phyloP scores from a whole-genome alignment of 2,888 invertebrate genomes.

The Ochropacha duplaris region DNA sequence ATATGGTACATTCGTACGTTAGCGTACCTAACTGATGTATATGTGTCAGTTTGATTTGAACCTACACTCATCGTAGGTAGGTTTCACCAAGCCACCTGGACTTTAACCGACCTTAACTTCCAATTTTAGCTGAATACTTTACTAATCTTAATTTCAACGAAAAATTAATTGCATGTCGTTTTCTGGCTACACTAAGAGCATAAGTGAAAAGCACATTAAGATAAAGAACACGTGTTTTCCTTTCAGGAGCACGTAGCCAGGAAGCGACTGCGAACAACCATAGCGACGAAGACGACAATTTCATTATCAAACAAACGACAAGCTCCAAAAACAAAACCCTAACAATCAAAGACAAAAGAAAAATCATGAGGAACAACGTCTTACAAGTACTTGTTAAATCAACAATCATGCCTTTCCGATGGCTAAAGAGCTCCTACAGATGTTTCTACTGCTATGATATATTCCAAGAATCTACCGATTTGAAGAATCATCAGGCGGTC shows the following conservation, averaged over 20 bases:
- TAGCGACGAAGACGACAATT: conserved; percentile 10
- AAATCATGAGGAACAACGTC: conserved; percentile 66
- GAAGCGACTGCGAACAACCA: conserved; percentile 65
- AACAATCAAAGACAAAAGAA: conserved; percentile 58
- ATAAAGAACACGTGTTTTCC: conserved; percentile 55
- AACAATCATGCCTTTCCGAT: conserved; percentile 71
- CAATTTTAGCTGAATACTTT: no score
- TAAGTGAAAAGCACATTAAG: conserved; percentile 30
- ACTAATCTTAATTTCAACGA: background rate
- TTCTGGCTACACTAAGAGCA: conserved; percentile 52
- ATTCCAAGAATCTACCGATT: conserved; percentile 65
- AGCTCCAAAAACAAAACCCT: conserved; percentile 13
- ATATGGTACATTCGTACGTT: no score
- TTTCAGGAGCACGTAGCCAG: conserved; percentile 70
- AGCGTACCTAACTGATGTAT: no score
- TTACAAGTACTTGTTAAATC: conserved; percentile 63
- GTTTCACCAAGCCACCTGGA: no score
- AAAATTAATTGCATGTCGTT: conserved; percentile 24
- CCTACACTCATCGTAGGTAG: no score
- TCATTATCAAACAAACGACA: background rate
- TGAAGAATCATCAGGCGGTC: conserved; percentile 59
- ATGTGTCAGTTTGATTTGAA: no score
- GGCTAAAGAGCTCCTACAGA: conserved; percentile 73
- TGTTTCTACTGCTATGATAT: conserved; percentile 79
- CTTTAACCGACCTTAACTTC: no score